Percentiles rank a stretch among this genome's conserved stretches.
phyloP scores from a whole-genome alignment of 1,140 invertebrate species.

The Caenorhabditis brenneri region DNA sequence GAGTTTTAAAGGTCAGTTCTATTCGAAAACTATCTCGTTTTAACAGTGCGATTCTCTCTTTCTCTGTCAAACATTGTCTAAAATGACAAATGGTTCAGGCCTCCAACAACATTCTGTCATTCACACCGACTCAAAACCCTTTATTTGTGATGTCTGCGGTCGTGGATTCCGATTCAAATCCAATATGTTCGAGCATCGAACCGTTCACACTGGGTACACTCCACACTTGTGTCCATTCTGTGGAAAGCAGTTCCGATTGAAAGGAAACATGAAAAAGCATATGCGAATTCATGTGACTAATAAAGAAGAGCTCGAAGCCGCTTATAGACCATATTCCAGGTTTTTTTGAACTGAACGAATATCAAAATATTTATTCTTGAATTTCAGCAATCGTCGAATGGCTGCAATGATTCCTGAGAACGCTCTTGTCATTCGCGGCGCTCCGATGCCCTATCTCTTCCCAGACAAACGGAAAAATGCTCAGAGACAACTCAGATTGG shows the following conservation, averaged over 20 bases:
- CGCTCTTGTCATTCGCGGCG: not conserved
- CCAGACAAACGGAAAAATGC: not conserved
- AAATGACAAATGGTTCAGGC: not conserved
- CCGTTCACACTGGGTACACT: slow-evolving; percentile 68
- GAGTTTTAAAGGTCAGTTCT: slow-evolving; percentile 21
- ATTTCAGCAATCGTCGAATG: not conserved
- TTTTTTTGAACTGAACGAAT: too few relatives aligned
- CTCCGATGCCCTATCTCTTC: not conserved
- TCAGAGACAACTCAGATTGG: not conserved
- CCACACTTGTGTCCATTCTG: slow-evolving; percentile 70
- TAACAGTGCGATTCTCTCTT: too few relatives aligned
- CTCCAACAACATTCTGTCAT: slow-evolving; percentile 18
- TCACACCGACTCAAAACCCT: slow-evolving; percentile 45
- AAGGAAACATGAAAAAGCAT: slow-evolving; percentile 56
- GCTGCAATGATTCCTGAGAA: not conserved
- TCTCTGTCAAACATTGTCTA: too few relatives aligned
- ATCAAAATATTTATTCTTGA: too few relatives aligned
- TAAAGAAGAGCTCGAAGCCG: slow-evolving; percentile 6
- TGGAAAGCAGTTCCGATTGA: slow-evolving; percentile 66
- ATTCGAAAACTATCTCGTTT: too few relatives aligned
- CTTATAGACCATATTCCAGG: slow-evolving; percentile 2
- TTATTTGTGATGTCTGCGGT: slow-evolving; percentile 70
- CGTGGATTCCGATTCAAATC: slow-evolving; percentile 71
- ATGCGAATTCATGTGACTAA: not conserved
- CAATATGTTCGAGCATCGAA: slow-evolving; percentile 70